A percentile compares a stretch with the other conserved stretches of the same genome.
These are phyloP conservation scores for Catamblyrhynchus diadema DNA, from an alignment of 2,797 vertebrate genomes.

Conservation along the genomic window DNA sequence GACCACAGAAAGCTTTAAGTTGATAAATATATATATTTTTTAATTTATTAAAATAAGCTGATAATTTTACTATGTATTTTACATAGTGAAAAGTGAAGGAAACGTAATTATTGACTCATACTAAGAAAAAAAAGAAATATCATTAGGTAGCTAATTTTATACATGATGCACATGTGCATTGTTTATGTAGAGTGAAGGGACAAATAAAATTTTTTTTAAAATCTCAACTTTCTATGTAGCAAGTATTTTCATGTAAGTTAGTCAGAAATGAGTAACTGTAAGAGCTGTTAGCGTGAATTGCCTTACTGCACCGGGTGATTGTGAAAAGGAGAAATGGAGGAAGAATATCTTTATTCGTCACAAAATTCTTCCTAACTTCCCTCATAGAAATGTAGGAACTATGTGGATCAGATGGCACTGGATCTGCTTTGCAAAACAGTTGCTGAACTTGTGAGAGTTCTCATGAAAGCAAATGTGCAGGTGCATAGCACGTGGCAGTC, in stretches of 20 bases:
- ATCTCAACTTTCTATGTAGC: neutral
- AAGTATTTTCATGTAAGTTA: neutral
- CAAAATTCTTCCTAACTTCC: neutral
- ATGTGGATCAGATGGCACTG: neutral
- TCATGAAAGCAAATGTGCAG: neutral
- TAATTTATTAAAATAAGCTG: neutral
- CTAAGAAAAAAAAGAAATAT: neutral
- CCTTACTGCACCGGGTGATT: neutral
- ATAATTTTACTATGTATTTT: neutral
- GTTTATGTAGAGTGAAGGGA: neutral
- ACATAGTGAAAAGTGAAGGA: neutral
- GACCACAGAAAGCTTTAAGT: neutral
- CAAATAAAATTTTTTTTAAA: fast-evolving
- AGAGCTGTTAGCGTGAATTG: neutral
- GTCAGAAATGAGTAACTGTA: neutral
- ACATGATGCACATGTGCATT: neutral
- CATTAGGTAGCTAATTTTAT: neutral
- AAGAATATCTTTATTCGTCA: neutral
- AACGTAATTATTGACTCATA: neutral
- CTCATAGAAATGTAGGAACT: neutral
- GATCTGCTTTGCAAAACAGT: neutral
- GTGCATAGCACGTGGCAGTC: neutral
- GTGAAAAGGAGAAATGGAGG: neutral
- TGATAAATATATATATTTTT: neutral
- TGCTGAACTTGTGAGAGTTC: neutral